These are phyloP conservation scores for Caenorhabditis angaria DNA, from an alignment of 2,888 invertebrate species.

Conservation along the genomic window DNA sequence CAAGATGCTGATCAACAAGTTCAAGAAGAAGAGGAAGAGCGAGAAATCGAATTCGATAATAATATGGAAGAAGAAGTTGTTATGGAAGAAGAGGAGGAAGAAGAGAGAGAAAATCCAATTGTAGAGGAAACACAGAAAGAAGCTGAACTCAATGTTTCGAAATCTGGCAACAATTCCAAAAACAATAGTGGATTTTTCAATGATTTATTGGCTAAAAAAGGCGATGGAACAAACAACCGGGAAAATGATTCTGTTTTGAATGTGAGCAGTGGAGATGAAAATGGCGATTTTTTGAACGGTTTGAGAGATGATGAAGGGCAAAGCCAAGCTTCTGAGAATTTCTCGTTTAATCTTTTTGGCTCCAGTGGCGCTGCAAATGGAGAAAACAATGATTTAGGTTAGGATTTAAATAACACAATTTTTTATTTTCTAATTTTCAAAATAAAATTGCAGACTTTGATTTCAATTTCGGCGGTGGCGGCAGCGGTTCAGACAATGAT, in stretches of 20 bases:
- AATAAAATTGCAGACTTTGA: slow-evolving; percentile 1
- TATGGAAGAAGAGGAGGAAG: not conserved
- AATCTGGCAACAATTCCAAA: not conserved
- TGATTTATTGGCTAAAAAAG: slow-evolving; percentile 44
- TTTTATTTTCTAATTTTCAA: too few species aligned
- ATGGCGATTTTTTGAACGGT: too few species aligned
- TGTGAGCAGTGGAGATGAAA: not conserved
- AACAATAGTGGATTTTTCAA: not conserved
- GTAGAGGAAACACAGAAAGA: not conserved
- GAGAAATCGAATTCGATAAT: not conserved
- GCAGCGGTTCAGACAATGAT: not conserved
- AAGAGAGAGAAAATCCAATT: not conserved
- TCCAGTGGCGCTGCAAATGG: not conserved
- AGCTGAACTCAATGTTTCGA: not conserved
- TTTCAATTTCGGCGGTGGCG: not conserved
- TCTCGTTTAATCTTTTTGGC: not conserved
- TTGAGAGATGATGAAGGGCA: not conserved
- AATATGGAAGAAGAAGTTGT: not conserved
- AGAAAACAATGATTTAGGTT: not conserved
- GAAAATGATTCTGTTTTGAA: too few species aligned
- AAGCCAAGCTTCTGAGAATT: not conserved
- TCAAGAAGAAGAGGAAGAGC: not conserved
- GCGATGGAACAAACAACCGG: too few species aligned
- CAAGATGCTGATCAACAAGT: not conserved
- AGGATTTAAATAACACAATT: too few species aligned